phyloP scores from a whole-genome alignment of 2,888 invertebrate species.

The Panopea generosa region DNA sequence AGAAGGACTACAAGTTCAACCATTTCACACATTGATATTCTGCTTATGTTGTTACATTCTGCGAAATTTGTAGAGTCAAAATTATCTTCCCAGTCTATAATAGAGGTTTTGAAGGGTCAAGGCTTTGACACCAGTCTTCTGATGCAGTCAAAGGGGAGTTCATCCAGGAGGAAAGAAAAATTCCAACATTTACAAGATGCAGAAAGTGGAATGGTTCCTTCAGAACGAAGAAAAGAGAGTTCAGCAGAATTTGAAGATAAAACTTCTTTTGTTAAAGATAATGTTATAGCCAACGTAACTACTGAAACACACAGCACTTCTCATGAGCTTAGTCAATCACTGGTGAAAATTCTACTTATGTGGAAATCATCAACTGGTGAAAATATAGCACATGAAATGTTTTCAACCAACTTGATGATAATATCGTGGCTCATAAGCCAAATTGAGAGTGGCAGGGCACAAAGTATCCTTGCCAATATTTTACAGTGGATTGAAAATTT shows the following conservation, averaged over 20 bases:
- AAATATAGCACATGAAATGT: neutral
- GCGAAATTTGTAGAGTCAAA: neutral
- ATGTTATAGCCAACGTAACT: too few relatives aligned
- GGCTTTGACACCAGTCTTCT: neutral
- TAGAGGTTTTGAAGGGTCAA: neutral
- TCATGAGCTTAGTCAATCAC: too few relatives aligned
- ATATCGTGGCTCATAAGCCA: conserved; percentile 1
- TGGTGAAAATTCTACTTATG: too few relatives aligned
- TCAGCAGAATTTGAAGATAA: too few relatives aligned
- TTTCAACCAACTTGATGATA: conserved; percentile 3
- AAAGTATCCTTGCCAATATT: neutral
- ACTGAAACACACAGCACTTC: too few relatives aligned
- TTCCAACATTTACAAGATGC: too few relatives aligned
- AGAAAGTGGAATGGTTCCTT: too few relatives aligned
- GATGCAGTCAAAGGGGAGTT: neutral
- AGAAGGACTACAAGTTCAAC: conserved; percentile 8
- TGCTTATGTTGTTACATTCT: conserved; percentile 29
- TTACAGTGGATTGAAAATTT: too few relatives aligned
- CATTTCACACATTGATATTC: conserved; percentile 39
- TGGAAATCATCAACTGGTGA: too few relatives aligned
- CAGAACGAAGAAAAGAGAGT: too few relatives aligned
- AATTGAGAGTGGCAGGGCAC: neutral
- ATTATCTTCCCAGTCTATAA: neutral
- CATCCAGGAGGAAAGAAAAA: neutral
- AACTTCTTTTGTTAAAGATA: too few relatives aligned